Percentiles rank a stretch among this genome's conserved stretches.
Evolutionary conservation across 2,113 vertebrate species (phyloP).

Genomic region (Brachyhypopomus occidentalis): DNA sequence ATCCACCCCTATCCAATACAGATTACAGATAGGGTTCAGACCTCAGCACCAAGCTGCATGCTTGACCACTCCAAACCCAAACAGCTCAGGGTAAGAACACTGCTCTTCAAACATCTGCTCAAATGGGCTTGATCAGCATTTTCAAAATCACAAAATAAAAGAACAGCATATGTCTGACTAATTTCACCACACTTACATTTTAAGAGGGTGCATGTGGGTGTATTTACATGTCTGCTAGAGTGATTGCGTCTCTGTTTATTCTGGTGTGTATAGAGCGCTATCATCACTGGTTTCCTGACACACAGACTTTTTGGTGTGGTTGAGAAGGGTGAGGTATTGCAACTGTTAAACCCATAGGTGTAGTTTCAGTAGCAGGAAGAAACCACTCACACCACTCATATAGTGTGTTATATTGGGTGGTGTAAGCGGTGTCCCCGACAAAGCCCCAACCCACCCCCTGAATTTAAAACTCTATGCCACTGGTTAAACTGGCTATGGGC

Average conservation of each 20-base stretch:
- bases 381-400: too few species aligned
- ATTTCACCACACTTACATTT: background rate
- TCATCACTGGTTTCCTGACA: slow-evolving; percentile 12
- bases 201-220: background rate
- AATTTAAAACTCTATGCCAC: too few species aligned
- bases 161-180: background rate
- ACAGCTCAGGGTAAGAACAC: background rate
- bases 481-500: background rate
- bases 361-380: too few species aligned
- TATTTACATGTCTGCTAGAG: background rate
- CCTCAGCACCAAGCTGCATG: background rate
- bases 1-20: background rate
- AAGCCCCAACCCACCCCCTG: too few species aligned
- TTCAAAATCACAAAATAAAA: slow-evolving; percentile 8
- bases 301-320: slow-evolving; percentile 4
- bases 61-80: background rate
- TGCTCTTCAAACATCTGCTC: background rate
- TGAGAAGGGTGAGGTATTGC: background rate
- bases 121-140: background rate
- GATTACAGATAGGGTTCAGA: background rate
- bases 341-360: background rate
- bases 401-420: too few species aligned
- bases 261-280: background rate
- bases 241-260: slow-evolving; percentile 14
- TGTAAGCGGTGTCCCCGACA: too few species aligned